phyloP scores from a whole-genome alignment of 1,140 invertebrate species.

The Drosophila burlai region DNA sequence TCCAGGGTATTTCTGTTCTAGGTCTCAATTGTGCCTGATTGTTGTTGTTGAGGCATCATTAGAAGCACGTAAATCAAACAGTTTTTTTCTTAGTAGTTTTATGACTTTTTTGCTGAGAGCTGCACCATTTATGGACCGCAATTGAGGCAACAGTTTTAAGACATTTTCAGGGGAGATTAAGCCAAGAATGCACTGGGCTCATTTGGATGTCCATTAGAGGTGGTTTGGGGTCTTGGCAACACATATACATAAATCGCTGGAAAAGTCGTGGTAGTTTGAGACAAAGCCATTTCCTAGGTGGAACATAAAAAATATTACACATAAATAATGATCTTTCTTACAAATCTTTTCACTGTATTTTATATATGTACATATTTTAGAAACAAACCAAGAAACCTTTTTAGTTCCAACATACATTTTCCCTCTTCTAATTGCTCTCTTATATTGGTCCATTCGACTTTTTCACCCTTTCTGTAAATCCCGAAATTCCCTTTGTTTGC shows the following conservation, averaged over 20 bases:
- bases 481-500: conserved; percentile 16
- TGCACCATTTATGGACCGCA: conserved; percentile 42
- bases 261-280: background rate
- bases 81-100: conserved; percentile 33
- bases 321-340: background rate
- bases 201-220: conserved; percentile 9
- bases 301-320: background rate
- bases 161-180: conserved; percentile 20
- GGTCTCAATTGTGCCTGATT: conserved; percentile 65
- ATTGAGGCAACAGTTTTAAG: conserved; percentile 13
- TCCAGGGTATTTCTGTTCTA: conserved; percentile 47
- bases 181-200: conserved; percentile 15
- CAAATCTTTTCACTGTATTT: background rate
- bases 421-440: background rate
- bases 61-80: conserved; percentile 78
- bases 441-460: background rate
- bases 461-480: background rate
- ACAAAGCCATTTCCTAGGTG: background rate
- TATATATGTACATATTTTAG: background rate
- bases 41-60: conserved; percentile 70
- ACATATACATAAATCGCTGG: background rate
- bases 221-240: background rate
- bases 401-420: background rate
- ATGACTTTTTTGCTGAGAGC: conserved; percentile 36
- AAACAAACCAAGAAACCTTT: background rate